Conservation (phyloP, 1,140 invertebrate genomes). For the Brachionus manjavacas region DNA sequence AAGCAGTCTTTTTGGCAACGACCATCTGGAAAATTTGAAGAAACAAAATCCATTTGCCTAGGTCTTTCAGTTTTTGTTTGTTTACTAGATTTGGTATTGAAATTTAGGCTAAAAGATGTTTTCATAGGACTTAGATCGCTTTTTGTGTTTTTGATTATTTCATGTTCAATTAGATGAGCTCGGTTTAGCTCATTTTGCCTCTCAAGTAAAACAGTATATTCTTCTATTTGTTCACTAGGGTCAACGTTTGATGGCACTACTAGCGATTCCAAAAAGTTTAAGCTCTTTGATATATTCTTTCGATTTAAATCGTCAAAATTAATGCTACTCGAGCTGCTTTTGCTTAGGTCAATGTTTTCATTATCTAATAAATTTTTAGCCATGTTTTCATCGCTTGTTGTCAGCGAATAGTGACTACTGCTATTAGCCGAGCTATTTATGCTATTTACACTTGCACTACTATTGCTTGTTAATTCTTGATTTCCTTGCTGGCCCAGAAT, state of each 20-base stretch:
- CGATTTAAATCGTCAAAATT: background rate
- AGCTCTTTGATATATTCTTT: slow-evolving; percentile 21
- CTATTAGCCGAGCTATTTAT: background rate
- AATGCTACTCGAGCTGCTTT: background rate
- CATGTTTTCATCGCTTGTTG: slow-evolving; percentile 11
- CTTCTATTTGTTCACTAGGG: background rate
- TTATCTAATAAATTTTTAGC: background rate
- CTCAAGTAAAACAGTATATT: background rate
- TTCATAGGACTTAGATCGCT: background rate
- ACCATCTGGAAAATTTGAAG: background rate
- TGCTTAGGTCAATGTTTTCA: background rate
- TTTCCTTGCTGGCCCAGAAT: background rate
- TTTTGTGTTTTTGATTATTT: background rate
- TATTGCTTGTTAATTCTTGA: background rate
- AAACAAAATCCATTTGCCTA: background rate
- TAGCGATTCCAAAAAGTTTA: background rate
- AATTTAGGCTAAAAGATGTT: slow-evolving; percentile 11
- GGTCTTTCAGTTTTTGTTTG: background rate
- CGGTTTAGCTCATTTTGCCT: background rate
- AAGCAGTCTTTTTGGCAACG: background rate
- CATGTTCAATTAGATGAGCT: background rate
- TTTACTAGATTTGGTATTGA: background rate
- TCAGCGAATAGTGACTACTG: background rate
- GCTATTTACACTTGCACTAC: background rate
- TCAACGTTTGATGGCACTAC: slow-evolving; percentile 13